Percentiles rank a stretch among this genome's conserved stretches.
phyloP scores from a whole-genome alignment of 2,888 invertebrate genomes.

The Melinaea menophilus region DNA sequence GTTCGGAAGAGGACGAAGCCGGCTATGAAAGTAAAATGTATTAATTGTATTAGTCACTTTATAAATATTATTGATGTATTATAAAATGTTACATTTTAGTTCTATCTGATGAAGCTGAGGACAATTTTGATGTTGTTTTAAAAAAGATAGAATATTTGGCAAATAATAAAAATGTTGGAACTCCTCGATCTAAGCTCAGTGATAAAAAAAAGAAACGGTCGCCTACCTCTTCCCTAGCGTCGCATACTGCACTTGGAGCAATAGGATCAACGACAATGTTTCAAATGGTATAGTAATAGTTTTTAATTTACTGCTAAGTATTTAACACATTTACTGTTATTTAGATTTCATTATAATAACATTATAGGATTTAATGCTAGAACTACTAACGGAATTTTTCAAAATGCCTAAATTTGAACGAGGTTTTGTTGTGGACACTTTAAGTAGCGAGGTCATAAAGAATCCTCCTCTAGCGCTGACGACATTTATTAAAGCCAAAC shows the following conservation, averaged over 20 bases:
- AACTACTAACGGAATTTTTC: conserved; percentile 58
- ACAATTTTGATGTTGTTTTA: conserved; percentile 53
- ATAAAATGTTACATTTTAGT: conserved; percentile 23
- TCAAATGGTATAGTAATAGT: conserved; percentile 48
- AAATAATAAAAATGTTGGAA: conserved; percentile 46
- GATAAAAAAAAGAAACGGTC: conserved; percentile 63
- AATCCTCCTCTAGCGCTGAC: conserved; percentile 51
- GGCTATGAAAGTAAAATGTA: conserved; percentile 44
- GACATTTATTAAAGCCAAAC: conserved; percentile 60
- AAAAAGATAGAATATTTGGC: conserved; percentile 56
- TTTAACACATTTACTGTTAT: no score
- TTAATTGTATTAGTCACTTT: background rate
- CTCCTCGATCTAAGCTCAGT: conserved; percentile 58
- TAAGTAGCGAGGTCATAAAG: conserved; percentile 58
- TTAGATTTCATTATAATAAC: no score
- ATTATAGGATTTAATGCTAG: conserved; percentile 56
- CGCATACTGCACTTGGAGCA: conserved; percentile 47
- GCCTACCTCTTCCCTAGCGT: conserved; percentile 46
- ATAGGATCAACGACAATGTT: conserved; percentile 62
- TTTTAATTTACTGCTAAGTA: background rate
- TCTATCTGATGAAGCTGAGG: conserved; percentile 43
- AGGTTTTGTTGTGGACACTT: conserved; percentile 63
- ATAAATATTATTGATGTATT: conserved; percentile 6
- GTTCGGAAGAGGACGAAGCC: conserved; percentile 38
- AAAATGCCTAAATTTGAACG: conserved; percentile 47